These are phyloP conservation scores for Numenius arquata DNA, from an alignment of 2,113 vertebrate genomes.

Conservation along the genomic window DNA sequence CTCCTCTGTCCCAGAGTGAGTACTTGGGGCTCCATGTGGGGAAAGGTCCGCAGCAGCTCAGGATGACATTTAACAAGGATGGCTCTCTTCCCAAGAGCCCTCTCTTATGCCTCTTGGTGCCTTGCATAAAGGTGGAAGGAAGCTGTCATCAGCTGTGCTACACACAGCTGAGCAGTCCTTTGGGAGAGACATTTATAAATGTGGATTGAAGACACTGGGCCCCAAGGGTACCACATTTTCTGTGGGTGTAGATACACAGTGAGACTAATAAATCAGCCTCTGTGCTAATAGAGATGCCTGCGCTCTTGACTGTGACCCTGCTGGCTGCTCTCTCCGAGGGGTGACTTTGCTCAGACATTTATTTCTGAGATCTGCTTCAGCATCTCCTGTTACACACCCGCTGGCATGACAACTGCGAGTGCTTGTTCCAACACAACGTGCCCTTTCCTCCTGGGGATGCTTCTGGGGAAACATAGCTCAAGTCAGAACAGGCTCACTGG, in stretches of 20 bases:
- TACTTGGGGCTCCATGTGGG: fast-evolving
- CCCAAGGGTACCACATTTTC: background rate
- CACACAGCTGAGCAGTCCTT: background rate
- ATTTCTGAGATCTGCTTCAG: background rate
- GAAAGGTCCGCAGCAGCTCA: background rate
- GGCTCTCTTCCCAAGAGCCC: background rate
- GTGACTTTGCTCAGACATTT: background rate
- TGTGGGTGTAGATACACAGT: background rate
- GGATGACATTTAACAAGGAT: background rate
- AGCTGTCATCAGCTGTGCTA: background rate
- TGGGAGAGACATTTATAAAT: background rate
- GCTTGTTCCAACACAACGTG: background rate
- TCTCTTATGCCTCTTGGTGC: background rate
- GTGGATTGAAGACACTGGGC: background rate
- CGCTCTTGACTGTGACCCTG: background rate
- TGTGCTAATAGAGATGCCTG: background rate
- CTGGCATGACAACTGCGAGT: background rate
- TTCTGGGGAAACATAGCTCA: background rate
- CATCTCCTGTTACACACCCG: background rate
- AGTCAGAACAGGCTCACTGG: background rate
- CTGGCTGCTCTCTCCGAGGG: background rate
- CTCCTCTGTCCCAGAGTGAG: background rate
- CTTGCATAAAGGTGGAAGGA: background rate
- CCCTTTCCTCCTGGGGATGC: background rate
- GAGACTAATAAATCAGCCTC: background rate